Percentiles rank a stretch among this genome's conserved stretches.
Conservation (phyloP, 2,888 invertebrate species). For the Plebejus argus region DNA sequence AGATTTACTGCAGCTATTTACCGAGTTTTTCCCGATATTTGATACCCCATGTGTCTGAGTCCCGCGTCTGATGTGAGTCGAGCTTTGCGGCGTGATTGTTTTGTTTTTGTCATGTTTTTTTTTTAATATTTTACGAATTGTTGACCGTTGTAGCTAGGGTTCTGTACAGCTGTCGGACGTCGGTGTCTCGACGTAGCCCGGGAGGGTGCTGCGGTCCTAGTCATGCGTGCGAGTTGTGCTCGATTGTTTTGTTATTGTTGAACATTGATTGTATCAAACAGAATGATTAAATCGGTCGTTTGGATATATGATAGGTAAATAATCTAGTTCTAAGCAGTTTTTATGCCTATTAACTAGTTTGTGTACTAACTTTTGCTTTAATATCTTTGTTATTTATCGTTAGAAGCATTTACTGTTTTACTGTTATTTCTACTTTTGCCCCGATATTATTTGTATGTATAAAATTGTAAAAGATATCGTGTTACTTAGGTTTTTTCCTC, state of each 20-base stretch:
- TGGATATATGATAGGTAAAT: constrained; percentile 6
- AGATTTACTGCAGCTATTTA: neutral
- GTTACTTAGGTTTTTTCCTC: neutral
- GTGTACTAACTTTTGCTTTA: constrained; percentile 16
- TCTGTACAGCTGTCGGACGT: constrained; percentile 29
- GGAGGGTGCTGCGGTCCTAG: constrained; percentile 9
- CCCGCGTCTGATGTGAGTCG: constrained; percentile 40
- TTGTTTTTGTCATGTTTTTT: constrained; percentile 53
- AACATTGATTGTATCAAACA: neutral
- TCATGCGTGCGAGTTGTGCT: neutral
- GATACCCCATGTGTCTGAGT: constrained; percentile 24
- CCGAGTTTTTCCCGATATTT: neutral
- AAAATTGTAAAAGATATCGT: constrained; percentile 8
- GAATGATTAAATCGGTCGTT: constrained; percentile 7
- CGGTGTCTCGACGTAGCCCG: constrained; percentile 23
- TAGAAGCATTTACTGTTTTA: constrained; percentile 22
- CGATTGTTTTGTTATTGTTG: neutral
- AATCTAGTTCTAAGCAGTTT: constrained; percentile 3
- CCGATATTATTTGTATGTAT: neutral
- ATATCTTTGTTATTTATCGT: constrained; percentile 13
- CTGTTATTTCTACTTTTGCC: constrained; percentile 1
- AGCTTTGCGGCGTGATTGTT: constrained; percentile 53
- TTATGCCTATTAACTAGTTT: constrained; percentile 17
- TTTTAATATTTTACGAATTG: constrained; percentile 56
- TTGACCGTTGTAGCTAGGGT: constrained; percentile 48